Percentiles rank a stretch among this genome's conserved stretches.
These are phyloP conservation scores for Sipha maydis DNA, from an alignment of 2,888 invertebrate species.

Conservation along the genomic window DNA sequence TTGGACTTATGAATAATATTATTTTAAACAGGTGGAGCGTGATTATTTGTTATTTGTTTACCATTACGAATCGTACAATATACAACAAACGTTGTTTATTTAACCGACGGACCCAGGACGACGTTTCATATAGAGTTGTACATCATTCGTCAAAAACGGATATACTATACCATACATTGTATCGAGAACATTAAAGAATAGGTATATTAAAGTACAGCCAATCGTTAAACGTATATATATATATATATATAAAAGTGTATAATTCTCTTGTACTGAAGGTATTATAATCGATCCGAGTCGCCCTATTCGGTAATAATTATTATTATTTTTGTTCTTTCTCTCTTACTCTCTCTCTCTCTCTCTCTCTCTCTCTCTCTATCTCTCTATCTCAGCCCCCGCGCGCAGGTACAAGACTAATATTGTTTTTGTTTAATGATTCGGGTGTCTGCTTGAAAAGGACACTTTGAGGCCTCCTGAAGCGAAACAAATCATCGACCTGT, in stretches of 20 bases:
- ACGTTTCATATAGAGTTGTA: neutral
- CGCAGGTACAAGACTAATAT: constrained; percentile 49
- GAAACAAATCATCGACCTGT: constrained; percentile 58
- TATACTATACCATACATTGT: neutral
- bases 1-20: too few relatives aligned
- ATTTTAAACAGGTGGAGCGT: too few relatives aligned
- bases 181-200: neutral
- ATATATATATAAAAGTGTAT: neutral
- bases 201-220: neutral
- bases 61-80: neutral
- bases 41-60: neutral
- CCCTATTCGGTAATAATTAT: constrained; percentile 16
- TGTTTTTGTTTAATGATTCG: constrained; percentile 55
- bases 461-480: constrained; percentile 58
- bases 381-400: neutral
- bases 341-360: neutral
- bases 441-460: constrained; percentile 50
- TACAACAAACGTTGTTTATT: neutral
- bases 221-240: neutral
- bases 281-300: constrained; percentile 7
- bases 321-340: neutral
- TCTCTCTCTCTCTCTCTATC: too few relatives aligned
- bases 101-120: neutral
- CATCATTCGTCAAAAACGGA: neutral
- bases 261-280: neutral